Evolutionary conservation across 2,888 invertebrate species (phyloP), one percentile per base, ranked within the genome.

Genomic region (Andrena hattorfiana): DNA sequence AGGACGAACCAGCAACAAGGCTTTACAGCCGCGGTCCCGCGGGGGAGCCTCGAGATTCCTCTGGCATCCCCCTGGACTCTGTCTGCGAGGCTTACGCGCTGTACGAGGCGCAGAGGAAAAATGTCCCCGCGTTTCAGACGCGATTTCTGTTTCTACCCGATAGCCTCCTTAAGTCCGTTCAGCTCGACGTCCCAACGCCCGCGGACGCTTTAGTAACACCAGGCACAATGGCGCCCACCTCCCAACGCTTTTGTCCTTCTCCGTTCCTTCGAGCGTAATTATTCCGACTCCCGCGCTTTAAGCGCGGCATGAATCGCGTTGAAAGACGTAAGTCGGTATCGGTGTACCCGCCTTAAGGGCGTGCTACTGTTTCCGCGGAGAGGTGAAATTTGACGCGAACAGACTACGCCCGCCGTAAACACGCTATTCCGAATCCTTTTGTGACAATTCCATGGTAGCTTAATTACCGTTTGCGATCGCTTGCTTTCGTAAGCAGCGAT

Each of bases 1-100:
- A 72, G 77, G 83, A 59, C 78, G 64, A 75, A 72, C 60, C 54
- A 71, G 72, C 81, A 85, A 85, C 83, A 77, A 77, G 81, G 81
- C 79, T 87, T 86, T 85, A 83, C 74, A 87, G 81, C 59, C 66
- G 10, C 16, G 28, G 64, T 79, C 81, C 42, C 81, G 6, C 16
- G 78, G 77, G 86, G 54, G 42, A 42, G 23, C 81, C 68, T 75
- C 77, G 81, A 76, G 79, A 86, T 77, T 86, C 76, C 81, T 74
- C 66, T 10, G 2, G n/a, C 28, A 63, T 28, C 74, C 67, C 69
- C 42, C 42, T 2, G 42, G 8, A 62, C 74, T 77, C 77, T 32
- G 78, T 84, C 79, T 59, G 76, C 60, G 67, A 63, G 16, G 68
- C 60, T 73, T 71, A 74, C 73, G 79, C 56, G 62, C 56, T 42